Percentiles rank a stretch among this genome's conserved stretches.
Conservation (phyloP, 2,113 vertebrate genomes). For the Perca schrenkii region DNA sequence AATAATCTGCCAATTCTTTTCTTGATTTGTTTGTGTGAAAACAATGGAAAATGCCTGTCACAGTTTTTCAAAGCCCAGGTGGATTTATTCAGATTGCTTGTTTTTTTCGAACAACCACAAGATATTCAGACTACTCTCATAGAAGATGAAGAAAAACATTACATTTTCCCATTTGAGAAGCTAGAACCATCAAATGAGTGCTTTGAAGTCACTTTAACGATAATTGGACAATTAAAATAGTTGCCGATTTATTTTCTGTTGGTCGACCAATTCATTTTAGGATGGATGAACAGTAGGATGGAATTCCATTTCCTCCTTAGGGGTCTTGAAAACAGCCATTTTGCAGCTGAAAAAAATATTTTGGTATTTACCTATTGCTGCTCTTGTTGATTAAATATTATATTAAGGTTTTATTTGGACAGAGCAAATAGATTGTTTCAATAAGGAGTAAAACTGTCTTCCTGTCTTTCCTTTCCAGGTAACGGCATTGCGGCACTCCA, state of each 20-base stretch:
- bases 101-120: background rate
- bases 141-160: too few species aligned
- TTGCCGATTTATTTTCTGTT: background rate
- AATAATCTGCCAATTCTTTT: background rate
- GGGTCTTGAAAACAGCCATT: background rate
- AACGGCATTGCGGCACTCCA: constrained; percentile 95
- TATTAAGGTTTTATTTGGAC: background rate
- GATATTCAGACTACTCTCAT: background rate
- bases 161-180: background rate
- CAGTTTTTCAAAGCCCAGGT: background rate
- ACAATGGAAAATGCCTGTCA: background rate
- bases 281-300: background rate
- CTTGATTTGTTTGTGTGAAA: background rate
- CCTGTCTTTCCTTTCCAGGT: constrained; percentile 77
- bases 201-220: background rate
- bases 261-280: background rate
- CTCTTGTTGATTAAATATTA: background rate
- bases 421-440: background rate
- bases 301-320: background rate
- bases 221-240: background rate
- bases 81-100: background rate
- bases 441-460: background rate
- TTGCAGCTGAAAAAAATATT: background rate
- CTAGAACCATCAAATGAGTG: background rate
- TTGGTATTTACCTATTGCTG: background rate